Conservation (phyloP, 2,797 vertebrate species). For the Simalia tracyae region DNA sequence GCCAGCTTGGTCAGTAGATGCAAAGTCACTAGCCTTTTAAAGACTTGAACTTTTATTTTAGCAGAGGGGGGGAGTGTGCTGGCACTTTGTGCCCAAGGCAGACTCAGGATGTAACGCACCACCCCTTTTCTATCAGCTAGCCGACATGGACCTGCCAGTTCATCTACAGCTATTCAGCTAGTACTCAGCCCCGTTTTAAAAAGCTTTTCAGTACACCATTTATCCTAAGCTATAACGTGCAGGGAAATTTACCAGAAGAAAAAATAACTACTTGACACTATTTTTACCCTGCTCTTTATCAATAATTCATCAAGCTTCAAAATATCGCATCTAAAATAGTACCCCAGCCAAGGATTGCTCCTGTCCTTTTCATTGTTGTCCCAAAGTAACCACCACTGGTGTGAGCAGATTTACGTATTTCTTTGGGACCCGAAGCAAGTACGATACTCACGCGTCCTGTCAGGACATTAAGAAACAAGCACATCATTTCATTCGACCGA, state of each 20-base stretch:
- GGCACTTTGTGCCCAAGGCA: no score
- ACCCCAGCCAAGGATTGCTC: neutral
- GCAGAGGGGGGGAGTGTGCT: no score
- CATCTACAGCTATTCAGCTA: no score
- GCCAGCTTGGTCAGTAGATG: no score
- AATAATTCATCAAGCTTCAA: neutral
- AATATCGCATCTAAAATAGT: neutral
- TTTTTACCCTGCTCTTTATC: neutral
- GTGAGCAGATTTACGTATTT: neutral
- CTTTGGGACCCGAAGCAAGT: neutral
- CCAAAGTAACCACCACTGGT: neutral
- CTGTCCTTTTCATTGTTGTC: neutral
- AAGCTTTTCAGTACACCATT: neutral
- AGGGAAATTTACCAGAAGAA: neutral
- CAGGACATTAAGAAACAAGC: slow-evolving; percentile 72
- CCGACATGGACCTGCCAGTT: no score
- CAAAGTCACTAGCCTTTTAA: no score
- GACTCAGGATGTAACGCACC: no score
- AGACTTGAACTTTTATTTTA: no score
- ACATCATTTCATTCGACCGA: slow-evolving; percentile 68
- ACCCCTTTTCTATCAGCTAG: no score
- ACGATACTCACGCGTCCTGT: slow-evolving; percentile 68
- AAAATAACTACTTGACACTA: neutral
- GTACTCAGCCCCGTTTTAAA: neutral
- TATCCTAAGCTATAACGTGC: neutral